Evolutionary conservation across 2,797 vertebrate species (phyloP).

Genomic region (Sebastes iracundus): DNA sequence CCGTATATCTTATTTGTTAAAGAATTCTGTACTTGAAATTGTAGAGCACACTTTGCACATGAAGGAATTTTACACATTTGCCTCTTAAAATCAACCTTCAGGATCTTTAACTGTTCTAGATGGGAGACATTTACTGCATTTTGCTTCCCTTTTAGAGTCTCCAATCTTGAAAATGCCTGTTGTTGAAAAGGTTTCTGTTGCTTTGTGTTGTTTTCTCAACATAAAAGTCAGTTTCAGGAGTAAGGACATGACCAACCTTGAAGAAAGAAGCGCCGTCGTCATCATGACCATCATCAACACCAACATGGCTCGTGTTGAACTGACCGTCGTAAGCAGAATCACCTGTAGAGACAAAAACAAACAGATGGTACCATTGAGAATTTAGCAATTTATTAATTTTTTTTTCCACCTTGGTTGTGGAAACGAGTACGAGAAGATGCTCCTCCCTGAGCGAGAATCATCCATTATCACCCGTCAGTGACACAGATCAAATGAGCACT

Average conservation of each 20-base stretch:
- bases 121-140: too few relatives aligned
- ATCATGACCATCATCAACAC: neutral
- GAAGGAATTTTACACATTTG: neutral
- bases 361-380: neutral
- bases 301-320: neutral
- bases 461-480: neutral
- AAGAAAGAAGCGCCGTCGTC: neutral
- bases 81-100: neutral
- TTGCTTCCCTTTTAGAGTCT: neutral
- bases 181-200: neutral
- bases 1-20: neutral
- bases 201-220: neutral
- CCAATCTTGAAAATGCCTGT: neutral
- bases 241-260: neutral
- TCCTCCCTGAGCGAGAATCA: neutral
- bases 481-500: neutral
- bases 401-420: neutral
- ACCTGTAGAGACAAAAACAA: neutral
- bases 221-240: neutral
- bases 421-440: neutral
- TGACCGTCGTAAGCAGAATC: neutral
- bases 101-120: neutral
- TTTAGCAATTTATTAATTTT: neutral
- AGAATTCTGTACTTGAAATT: neutral
- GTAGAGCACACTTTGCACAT: neutral